phyloP scores from a whole-genome alignment of 2,797 vertebrate species.

The Champsocephalus esox region DNA sequence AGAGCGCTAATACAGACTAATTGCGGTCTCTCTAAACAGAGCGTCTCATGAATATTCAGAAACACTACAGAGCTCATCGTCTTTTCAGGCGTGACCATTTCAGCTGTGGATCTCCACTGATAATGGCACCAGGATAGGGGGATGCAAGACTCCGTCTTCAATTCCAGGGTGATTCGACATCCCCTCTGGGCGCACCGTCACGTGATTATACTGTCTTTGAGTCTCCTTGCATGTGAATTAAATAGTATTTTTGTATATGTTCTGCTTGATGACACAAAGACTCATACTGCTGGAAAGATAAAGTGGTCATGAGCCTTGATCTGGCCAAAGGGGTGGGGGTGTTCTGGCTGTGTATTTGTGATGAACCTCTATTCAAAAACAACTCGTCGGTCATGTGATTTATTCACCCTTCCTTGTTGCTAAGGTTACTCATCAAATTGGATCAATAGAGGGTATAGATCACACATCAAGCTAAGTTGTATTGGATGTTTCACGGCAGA shows the following conservation, averaged over 20 bases:
- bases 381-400: slow-evolving; percentile 46
- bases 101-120: slow-evolving; percentile 56
- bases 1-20: slow-evolving; percentile 68
- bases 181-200: slow-evolving; percentile 26
- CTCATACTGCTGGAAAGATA: slow-evolving; percentile 48
- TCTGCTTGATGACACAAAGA: slow-evolving; percentile 54
- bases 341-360: slow-evolving; percentile 34
- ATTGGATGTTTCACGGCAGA: slow-evolving; percentile 34
- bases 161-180: slow-evolving; percentile 15
- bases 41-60: slow-evolving; percentile 70
- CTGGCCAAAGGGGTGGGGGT: neutral
- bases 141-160: slow-evolving; percentile 5
- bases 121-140: slow-evolving; percentile 58
- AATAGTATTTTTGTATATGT: slow-evolving; percentile 48
- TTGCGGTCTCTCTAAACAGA: slow-evolving; percentile 67
- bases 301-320: slow-evolving; percentile 57
- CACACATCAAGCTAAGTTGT: slow-evolving; percentile 22
- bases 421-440: slow-evolving; percentile 63
- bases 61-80: slow-evolving; percentile 53
- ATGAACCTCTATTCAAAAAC: slow-evolving; percentile 48
- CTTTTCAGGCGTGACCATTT: slow-evolving; percentile 48
- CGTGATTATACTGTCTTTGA: slow-evolving; percentile 36
- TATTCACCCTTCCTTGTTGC: slow-evolving; percentile 45
- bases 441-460: slow-evolving; percentile 55
- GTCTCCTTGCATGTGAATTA: slow-evolving; percentile 49